Percentiles rank a stretch among this genome's conserved stretches.
Evolutionary conservation across 1,140 invertebrate species (phyloP).

Genomic region (Lethrus apterus): DNA sequence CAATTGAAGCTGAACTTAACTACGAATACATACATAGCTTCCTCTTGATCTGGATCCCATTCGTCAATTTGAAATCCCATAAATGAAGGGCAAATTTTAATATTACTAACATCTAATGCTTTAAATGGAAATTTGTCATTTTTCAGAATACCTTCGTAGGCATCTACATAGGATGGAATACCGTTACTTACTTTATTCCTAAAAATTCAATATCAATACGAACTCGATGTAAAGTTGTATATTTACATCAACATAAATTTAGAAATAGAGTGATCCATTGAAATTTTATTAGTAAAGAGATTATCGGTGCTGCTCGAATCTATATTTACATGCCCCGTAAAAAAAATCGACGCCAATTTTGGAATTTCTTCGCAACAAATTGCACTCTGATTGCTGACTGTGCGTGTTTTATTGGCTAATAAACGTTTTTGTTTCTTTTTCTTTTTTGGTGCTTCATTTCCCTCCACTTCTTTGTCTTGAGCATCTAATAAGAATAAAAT

Average conservation of each 20-base stretch:
- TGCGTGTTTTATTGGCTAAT: slow-evolving; percentile 17
- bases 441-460: slow-evolving; percentile 27
- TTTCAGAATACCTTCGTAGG: not conserved
- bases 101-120: not conserved
- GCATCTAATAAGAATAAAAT: no score
- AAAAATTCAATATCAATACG: not conserved
- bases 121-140: not conserved
- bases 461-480: slow-evolving; percentile 32
- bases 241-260: slow-evolving; percentile 30
- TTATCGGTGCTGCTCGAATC: slow-evolving; percentile 23
- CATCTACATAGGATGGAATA: not conserved
- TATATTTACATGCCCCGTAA: slow-evolving; percentile 22
- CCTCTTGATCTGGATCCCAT: slow-evolving; percentile 48
- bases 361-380: slow-evolving; percentile 18
- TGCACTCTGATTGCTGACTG: slow-evolving; percentile 18
- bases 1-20: not conserved
- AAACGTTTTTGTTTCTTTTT: slow-evolving; percentile 33
- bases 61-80: slow-evolving; percentile 45
- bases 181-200: not conserved
- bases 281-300: slow-evolving; percentile 27
- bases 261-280: slow-evolving; percentile 20
- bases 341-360: slow-evolving; percentile 22
- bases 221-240: not conserved
- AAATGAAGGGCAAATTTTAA: slow-evolving; percentile 30
- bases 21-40: slow-evolving; percentile 30